Base-by-base conservation (phyloP, 2,888 invertebrate genomes). In the Glaucopsyche alexis region DNA sequence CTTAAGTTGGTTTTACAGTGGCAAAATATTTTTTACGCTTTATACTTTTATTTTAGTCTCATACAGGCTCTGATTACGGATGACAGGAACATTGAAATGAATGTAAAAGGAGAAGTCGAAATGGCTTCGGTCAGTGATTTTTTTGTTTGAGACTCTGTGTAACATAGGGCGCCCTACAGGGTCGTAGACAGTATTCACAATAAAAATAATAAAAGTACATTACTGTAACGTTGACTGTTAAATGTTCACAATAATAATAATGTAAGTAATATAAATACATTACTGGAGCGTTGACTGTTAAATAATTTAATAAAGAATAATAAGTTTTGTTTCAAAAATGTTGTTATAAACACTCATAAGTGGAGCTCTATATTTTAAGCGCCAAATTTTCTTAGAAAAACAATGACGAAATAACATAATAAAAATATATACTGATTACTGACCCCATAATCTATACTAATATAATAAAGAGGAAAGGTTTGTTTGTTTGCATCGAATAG, bases 41-140 rank as follows among this genome's bases (percentile, higher is more conserved):
- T 79, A 76, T 67, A 80, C 80, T 82, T 81, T 79, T 80, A 81
- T 83, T 81, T 80, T 77, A 75, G 67, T 72, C 74, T 73, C 71
- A 38, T 74, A 72, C 76, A 75, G 75, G 76, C 74, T 73, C 76
- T 78, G 75, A 78, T 78, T 78, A 77, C 75, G 75, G 76, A 76
- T 79, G 78, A 78, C 79, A 69, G 69, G 69, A 47, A 69, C 67
- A 67, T 67, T 67, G 67, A 45, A 67, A 19, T 67, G 67, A 42
- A 67, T 42, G 67, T 42, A 78, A 69, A 74, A 72, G 74, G 19
- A 72, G 66, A 72, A 71, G 74, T 73, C 65, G 72, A 74, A 75
- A 75, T 71, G 66, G 47, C 69, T 74, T 65, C 64, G 60, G 60
- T 29, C 60, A 38, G 60, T 29, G 60, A 29, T 38, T 60, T 60